Conservation (phyloP, 2,797 vertebrate species). For the Enteromius thamalakanensis region DNA sequence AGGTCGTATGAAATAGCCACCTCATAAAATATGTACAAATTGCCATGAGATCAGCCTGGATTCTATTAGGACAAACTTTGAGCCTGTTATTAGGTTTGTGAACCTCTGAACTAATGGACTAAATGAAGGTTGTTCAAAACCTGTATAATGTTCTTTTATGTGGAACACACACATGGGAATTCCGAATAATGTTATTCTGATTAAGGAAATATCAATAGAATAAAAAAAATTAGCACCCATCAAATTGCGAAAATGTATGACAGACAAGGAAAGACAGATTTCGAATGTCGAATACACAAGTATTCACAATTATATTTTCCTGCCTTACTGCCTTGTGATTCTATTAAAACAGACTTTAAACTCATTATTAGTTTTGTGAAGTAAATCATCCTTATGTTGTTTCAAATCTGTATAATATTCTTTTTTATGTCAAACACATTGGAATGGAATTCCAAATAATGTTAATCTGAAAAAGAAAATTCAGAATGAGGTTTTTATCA, state of each 20-base stretch:
- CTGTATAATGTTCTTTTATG: neutral
- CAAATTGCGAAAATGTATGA: constrained; percentile 62
- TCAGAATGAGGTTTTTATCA: neutral
- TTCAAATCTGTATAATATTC: neutral
- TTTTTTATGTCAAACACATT: neutral
- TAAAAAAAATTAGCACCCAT: constrained; percentile 63
- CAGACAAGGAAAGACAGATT: constrained; percentile 39
- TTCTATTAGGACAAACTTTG: neutral
- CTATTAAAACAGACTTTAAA: neutral
- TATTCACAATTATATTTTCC: neutral
- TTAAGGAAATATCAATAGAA: neutral
- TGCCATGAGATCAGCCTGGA: too few relatives aligned
- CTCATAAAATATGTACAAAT: too few relatives aligned
- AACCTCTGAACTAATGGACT: neutral
- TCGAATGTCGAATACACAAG: neutral
- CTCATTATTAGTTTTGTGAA: neutral
- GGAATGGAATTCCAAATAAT: neutral
- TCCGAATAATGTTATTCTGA: neutral
- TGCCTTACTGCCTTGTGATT: neutral
- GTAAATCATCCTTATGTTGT: neutral
- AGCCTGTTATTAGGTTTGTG: neutral
- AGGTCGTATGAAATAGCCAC: too few relatives aligned
- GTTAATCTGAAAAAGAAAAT: neutral
- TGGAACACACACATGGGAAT: neutral
- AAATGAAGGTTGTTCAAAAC: neutral